Evolutionary conservation across 2,888 invertebrate species (phyloP), one percentile per base, ranked within the genome.

Genomic region (Drosophila paranaensis): DNA sequence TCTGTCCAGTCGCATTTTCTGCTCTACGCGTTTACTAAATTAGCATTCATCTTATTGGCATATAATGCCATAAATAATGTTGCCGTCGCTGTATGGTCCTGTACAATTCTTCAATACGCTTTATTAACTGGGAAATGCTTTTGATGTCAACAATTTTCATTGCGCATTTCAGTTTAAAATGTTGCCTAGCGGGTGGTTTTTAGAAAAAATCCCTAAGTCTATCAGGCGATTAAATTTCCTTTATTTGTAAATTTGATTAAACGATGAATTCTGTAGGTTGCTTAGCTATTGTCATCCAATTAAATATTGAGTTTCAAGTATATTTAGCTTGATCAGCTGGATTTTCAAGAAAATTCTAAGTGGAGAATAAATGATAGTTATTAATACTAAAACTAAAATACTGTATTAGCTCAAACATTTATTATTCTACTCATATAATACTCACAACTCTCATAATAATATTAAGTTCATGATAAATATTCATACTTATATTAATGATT

Each of bases 51-150:
- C 80, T 79, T 88, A 82, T 86, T 85, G 86, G 82, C 66, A 69
- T 71, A 72, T 75, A 85, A 89, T 84, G 77, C 73, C 72, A 75
- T 77, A 77, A 78, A 85, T 88, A 86, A 69, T 78, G 74, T 9
- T 35, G 46, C 43, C 43, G 1, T 16, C 20, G 6, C 16, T 27
- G 30, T 27, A 33, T 11, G 37, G 56, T 50, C n/a, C 51, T 35
- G 35, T 54, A 79, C 73, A 80, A 73, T 75, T 71, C 63, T 54
- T 55, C 61, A 73, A 83, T 80, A 76, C 70, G 69, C 75, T 79
- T 89, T 85, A 89, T 90, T 88, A 89, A 74, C 82, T 81, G 77
- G 86, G 67, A 89, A 90, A 88, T 89, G 82, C 82, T 82, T 90
- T 88, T 88, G 88, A 88, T 90, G 88, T 90, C 67, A 57, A 65